These are phyloP conservation scores for Eupeodes latifasciatus DNA, from an alignment of 2,888 invertebrate species.

Conservation along the genomic window DNA sequence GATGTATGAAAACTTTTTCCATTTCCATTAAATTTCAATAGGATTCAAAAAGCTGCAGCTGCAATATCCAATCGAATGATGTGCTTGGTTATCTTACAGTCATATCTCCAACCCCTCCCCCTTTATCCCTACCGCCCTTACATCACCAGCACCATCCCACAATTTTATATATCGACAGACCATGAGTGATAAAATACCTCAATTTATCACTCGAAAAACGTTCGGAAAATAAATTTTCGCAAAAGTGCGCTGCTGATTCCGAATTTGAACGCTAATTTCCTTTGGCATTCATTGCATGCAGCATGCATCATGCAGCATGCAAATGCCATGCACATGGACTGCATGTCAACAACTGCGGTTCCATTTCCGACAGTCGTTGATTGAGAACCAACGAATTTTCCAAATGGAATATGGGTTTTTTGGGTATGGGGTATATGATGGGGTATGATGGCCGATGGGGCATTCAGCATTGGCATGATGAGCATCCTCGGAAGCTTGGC, in stretches of 20 bases:
- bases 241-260: conserved; percentile 49
- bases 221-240: conserved; percentile 35
- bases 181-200: conserved; percentile 28
- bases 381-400: conserved; percentile 60
- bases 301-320: conserved; percentile 13
- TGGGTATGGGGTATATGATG: background rate
- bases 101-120: no score
- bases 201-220: conserved; percentile 51
- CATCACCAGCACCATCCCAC: background rate
- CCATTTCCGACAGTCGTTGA: conserved; percentile 69
- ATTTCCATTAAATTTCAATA: no score
- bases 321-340: conserved; percentile 6
- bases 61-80: background rate
- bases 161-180: background rate
- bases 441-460: background rate
- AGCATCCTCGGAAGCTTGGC: background rate
- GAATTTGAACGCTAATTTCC: conserved; percentile 66
- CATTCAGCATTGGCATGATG: background rate
- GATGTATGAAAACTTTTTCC: no score
- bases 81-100: no score
- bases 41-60: background rate
- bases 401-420: conserved; percentile 42
- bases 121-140: background rate
- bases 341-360: conserved; percentile 61
- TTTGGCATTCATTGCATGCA: conserved; percentile 49